Base-by-base conservation (phyloP, 2,113 vertebrate genomes). In the Catagonus wagneri region DNA sequence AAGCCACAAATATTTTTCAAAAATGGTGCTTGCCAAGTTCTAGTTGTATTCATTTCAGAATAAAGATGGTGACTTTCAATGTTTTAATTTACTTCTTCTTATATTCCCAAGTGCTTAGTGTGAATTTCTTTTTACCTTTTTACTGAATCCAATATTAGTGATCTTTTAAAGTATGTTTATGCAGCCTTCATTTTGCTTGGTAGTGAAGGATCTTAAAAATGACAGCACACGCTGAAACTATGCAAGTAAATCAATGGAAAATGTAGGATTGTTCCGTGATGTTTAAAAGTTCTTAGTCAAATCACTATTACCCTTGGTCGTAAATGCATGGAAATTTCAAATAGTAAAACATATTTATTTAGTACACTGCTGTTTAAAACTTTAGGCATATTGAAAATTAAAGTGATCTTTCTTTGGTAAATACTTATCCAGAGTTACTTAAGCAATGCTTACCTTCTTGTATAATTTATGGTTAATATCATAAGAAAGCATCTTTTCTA, bases 41-140 rank as follows among this genome's bases (percentile, higher is more conserved):
- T 13, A 25, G 5, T 83, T 80, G 66, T 69, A 15, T 44, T 88
- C 72, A 83, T 61, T 27, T 83, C 34, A 88, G 2, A 65, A 60
- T 52, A 89, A 85, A 81, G 10, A 83, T n/a, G 6, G 68, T 87
- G 44, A 63, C 8, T 90, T 89, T 76, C 65, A 89, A 81, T 95
- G 25, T 84, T 93, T 83, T 19, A 66, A 90, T 88, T 36, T 2
- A 79, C 27, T 83, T 71, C 3, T 11, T 76, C 36, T 88, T 78
- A 63, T 34, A 60, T 89, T 71, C 3, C 2, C 17, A 90, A 39
- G 20, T 75, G 12, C 7, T 83, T 85, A 23, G 34, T 58, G 10
- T 72, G 11, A 68, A 29, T 56, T 94, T 90, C 1, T 58, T 27
- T 86, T 58, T 65, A 88, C 17, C 50, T 80, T 61, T 90, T 91